Evolutionary conservation across 2,797 vertebrate species (phyloP).

Genomic region (Cichlasoma orientale): DNA sequence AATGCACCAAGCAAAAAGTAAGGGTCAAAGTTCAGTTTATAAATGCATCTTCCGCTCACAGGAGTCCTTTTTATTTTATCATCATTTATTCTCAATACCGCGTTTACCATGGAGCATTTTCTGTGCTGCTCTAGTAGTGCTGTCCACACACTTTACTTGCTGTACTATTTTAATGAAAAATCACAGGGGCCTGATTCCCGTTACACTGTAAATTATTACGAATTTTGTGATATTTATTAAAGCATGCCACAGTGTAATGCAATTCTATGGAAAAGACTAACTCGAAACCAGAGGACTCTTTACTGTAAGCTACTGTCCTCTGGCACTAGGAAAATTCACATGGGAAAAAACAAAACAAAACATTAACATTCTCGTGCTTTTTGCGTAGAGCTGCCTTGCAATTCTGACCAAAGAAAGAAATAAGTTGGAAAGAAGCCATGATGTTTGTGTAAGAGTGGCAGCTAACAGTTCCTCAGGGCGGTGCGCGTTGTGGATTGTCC

Average conservation of each 20-base stretch:
- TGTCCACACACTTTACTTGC: background rate
- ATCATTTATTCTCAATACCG: background rate
- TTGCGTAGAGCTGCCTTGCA: background rate
- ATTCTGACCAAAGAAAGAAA: background rate
- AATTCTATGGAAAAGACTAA: background rate
- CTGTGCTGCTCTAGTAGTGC: background rate
- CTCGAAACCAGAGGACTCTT: constrained; percentile 1
- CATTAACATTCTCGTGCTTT: background rate
- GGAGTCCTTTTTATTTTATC: background rate
- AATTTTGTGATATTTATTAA: background rate
- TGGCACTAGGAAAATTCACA: background rate
- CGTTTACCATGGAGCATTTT: background rate
- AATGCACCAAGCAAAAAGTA: background rate
- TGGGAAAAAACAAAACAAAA: background rate
- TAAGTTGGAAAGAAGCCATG: background rate
- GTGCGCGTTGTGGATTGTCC: background rate
- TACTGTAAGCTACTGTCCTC: background rate
- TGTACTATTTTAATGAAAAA: background rate
- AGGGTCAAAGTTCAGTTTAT: background rate
- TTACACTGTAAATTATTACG: background rate
- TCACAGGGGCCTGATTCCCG: background rate
- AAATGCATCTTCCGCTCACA: background rate
- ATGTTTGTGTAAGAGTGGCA: background rate
- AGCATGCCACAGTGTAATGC: background rate
- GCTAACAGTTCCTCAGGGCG: background rate